Evolutionary conservation across 2,797 vertebrate genomes (phyloP).

Genomic region (Denticeps clupeoides): DNA sequence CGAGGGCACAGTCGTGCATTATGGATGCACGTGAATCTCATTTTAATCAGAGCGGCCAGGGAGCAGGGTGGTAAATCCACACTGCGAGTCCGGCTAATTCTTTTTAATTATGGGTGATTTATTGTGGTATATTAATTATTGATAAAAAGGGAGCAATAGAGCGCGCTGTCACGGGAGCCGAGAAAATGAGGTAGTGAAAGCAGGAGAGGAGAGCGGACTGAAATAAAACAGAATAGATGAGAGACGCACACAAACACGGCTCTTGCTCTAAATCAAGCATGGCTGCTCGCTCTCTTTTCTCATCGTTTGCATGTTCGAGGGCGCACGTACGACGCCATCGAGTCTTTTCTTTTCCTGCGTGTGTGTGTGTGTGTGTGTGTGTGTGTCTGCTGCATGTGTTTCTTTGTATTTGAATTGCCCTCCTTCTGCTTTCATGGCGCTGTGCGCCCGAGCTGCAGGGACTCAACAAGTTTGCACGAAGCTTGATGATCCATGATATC

Average conservation of each 20-base stretch:
- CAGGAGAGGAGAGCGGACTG: slow-evolving; percentile 24
- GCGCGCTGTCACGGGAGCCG: slow-evolving; percentile 24
- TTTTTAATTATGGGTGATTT: slow-evolving; percentile 41
- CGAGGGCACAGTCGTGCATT: no score
- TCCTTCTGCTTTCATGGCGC: no score
- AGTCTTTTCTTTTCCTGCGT: no score
- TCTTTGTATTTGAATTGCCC: neutral
- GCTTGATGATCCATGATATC: no score
- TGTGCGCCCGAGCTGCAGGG: no score
- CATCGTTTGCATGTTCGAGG: no score
- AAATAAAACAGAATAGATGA: slow-evolving; percentile 29
- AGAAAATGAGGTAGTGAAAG: slow-evolving; percentile 28
- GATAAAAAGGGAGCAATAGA: slow-evolving; percentile 29
- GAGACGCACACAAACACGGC: no score
- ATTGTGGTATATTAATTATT: slow-evolving; percentile 38
- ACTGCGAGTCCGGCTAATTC: slow-evolving; percentile 25
- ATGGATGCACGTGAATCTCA: slow-evolving; percentile 31
- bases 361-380: neutral
- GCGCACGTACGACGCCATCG: no score
- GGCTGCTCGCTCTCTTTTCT: no score
- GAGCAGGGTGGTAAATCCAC: slow-evolving; percentile 34
- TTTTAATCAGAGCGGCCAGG: slow-evolving; percentile 30
- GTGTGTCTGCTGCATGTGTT: no score
- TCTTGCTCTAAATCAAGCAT: no score
- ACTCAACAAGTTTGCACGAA: no score